Evolutionary conservation across 2,113 vertebrate genomes (phyloP).

Genomic region (Mystacornis crossleyi): DNA sequence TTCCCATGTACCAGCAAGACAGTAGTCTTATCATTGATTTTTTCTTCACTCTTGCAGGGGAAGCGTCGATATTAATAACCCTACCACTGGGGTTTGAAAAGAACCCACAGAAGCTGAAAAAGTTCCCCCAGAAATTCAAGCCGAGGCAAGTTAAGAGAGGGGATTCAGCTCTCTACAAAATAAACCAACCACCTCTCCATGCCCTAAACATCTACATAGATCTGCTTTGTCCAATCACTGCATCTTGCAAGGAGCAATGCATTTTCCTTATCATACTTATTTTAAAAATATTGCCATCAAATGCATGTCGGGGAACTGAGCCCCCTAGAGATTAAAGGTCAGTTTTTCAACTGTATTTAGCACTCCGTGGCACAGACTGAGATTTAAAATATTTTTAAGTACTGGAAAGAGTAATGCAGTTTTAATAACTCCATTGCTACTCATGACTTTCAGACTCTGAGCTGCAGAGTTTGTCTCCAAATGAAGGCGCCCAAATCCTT

Average conservation of each 20-base stretch:
- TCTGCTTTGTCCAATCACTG: not conserved
- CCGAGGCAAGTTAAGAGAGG: accelerated
- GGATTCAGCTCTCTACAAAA: not conserved
- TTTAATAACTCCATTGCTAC: not conserved
- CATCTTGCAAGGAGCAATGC: not conserved
- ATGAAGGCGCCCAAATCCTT: not conserved
- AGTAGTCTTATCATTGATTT: not conserved
- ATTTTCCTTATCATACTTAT: not conserved
- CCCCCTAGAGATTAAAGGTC: not conserved
- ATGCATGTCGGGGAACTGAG: not conserved
- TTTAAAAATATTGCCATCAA: not conserved
- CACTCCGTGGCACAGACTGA: not conserved
- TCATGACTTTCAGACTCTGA: not conserved
- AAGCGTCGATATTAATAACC: not conserved
- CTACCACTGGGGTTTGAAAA: not conserved
- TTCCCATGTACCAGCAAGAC: not conserved
- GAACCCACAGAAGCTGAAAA: not conserved
- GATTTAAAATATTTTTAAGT: not conserved
- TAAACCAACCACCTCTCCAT: not conserved
- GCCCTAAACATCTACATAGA: not conserved
- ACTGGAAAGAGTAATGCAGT: not conserved
- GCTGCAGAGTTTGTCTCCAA: not conserved
- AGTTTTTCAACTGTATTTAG: not conserved
- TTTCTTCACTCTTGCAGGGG: not conserved
- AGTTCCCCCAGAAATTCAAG: not conserved